Conservation (phyloP, 2,888 invertebrate genomes). For the Caenorhabditis sp. region DNA sequence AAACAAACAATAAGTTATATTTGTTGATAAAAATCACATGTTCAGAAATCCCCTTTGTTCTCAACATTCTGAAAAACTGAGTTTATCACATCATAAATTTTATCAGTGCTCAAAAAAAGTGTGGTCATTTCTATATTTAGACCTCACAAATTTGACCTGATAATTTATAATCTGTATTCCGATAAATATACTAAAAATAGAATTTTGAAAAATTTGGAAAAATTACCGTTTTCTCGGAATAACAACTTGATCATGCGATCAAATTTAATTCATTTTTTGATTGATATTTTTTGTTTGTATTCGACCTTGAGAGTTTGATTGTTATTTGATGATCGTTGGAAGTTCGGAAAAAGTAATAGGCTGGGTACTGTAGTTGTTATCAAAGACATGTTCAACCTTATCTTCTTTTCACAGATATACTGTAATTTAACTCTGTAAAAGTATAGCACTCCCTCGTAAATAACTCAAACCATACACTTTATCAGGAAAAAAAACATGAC, state of each 20-base stretch:
- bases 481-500: too few species aligned
- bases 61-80: background rate
- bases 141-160: background rate
- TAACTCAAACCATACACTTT: too few species aligned
- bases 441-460: too few species aligned
- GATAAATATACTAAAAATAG: background rate
- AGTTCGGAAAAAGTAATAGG: background rate
- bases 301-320: background rate
- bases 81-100: background rate
- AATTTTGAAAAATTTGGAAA: background rate
- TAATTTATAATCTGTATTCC: background rate
- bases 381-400: background rate
- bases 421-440: too few species aligned
- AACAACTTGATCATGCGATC: background rate
- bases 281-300: background rate
- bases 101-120: background rate
- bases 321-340: background rate
- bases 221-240: background rate
- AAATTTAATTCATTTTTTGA: background rate
- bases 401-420: too few species aligned
- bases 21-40: too few species aligned
- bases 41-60: too few species aligned
- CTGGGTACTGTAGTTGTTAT: background rate
- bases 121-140: background rate
- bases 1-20: background rate